phyloP scores from a whole-genome alignment of 2,888 invertebrate species.

The Mesodorylaimus sp. region DNA sequence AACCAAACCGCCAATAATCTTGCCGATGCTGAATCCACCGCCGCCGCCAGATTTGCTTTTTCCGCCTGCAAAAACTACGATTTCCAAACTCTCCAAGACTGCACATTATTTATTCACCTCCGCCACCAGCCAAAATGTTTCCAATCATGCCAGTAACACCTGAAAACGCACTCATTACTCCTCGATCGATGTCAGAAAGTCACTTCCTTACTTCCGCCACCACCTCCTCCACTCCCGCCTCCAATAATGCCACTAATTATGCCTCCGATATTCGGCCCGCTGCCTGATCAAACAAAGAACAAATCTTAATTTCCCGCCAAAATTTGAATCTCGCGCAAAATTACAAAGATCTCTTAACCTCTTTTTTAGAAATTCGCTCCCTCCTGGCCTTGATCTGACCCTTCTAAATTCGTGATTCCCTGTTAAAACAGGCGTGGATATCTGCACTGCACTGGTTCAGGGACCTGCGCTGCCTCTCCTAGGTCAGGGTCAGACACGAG shows the following conservation, averaged over 20 bases:
- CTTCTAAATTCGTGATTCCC: too few relatives aligned
- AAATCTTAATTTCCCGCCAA: neutral
- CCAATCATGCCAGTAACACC: conserved; percentile 5
- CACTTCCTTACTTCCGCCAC: conserved; percentile 6
- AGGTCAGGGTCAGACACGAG: too few relatives aligned
- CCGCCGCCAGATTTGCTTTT: neutral
- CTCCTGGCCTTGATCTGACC: too few relatives aligned
- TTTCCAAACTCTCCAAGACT: neutral
- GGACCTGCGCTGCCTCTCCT: too few relatives aligned
- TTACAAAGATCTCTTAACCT: neutral
- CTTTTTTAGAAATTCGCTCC: neutral
- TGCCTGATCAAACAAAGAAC: neutral
- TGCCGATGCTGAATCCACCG: conserved; percentile 1
- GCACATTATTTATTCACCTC: conserved; percentile 15
- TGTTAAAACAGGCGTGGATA: too few relatives aligned
- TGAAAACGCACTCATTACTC: neutral
- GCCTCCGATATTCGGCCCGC: neutral
- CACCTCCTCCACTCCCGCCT: conserved; percentile 13
- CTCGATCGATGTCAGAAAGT: conserved; percentile 2
- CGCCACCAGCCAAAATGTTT: conserved; percentile 15
- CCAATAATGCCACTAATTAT: conserved; percentile 10
- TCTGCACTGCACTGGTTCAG: too few relatives aligned
- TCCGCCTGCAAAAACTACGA: neutral
- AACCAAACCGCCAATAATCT: conserved; percentile 6
- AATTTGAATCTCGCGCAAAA: too few relatives aligned